These are phyloP conservation scores for Acarapis woodi DNA, from an alignment of 1,140 invertebrate genomes.

Conservation along the genomic window DNA sequence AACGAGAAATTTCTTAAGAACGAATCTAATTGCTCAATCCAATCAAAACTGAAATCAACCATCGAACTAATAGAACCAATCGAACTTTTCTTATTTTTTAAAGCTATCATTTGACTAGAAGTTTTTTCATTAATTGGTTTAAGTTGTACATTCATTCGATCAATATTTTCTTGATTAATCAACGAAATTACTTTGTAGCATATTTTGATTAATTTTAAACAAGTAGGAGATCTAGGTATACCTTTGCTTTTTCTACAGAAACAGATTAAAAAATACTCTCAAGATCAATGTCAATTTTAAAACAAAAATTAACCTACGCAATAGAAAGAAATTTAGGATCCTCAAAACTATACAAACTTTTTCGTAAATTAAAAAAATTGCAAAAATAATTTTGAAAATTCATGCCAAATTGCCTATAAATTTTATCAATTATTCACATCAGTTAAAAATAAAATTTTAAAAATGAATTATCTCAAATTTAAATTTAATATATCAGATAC, in stretches of 20 bases:
- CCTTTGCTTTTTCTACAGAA: not conserved
- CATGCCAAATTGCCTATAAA: not conserved
- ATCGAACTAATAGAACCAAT: too few species aligned
- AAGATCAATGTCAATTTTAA: too few species aligned
- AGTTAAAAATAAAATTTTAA: too few species aligned
- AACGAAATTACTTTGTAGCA: slow-evolving; percentile 1
- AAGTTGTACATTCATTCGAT: not conserved
- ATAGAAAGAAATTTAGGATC: slow-evolving; percentile 5
- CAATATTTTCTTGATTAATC: not conserved
- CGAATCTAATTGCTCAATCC: too few species aligned
- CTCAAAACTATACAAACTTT: slow-evolving; percentile 6
- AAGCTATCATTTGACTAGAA: too few species aligned
- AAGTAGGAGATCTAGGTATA: slow-evolving; percentile 2
- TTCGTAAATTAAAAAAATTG: not conserved
- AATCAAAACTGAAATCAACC: too few species aligned
- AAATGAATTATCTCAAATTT: too few species aligned
- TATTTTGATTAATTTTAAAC: slow-evolving; percentile 7
- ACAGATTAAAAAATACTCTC: not conserved
- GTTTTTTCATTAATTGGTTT: not conserved
- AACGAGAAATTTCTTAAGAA: too few species aligned
- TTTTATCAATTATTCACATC: too few species aligned
- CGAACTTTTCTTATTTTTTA: too few species aligned
- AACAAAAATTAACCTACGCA: not conserved
- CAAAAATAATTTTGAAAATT: slow-evolving; percentile 4
- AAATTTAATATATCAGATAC: too few species aligned